Evolutionary conservation across 2,888 invertebrate species (phyloP), one percentile per base, ranked within the genome.

Genomic region (Ennomos quercinarius): DNA sequence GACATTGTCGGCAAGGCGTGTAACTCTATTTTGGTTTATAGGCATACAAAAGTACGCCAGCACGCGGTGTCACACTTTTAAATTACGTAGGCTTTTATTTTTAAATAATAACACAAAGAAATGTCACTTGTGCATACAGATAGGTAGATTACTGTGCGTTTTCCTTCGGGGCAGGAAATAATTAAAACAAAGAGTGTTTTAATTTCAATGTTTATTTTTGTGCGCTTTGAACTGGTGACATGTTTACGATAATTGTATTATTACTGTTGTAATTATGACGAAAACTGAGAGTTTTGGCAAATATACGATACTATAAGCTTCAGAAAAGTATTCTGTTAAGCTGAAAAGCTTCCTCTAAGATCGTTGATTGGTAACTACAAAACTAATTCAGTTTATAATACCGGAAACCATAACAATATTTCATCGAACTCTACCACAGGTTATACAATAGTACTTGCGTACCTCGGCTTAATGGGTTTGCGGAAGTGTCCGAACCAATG

Each of bases 401-500:
- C 52, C 35, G 52, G 52, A 52, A 52, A 44, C 17, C n/a, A 47
- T 52, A 57, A 47, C 41, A 46, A 57, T 47, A 52, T 52, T 57
- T 52, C 57, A 47, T 48, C 42, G 35, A 57, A 13, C 38, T 50
- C 10, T 47, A 52, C 37, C 6, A 27, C 27, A 27, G 27, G 5
- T 27, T 27, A 27, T 27, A 27, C 5, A 27, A 27, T 27, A 27
- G 27, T 27, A 27, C 27, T 27, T 0, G 5, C 6, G 27, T 27
- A 27, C 27, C 27, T 27, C 27, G 2, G 27, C 27, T 37, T 48
- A 57, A 12, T 38, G 35, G 11, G 48, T 43, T 49, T 52, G 63
- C 72, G 78, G 76, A 78, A 76, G 74, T 71, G 67, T 60, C 60
- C 63, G 54, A 68, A 64, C 63, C 64, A 66, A 71, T 70, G 71